Base-by-base conservation (phyloP, 2,888 invertebrate genomes). In the Hirtodrosophila histrioides region DNA sequence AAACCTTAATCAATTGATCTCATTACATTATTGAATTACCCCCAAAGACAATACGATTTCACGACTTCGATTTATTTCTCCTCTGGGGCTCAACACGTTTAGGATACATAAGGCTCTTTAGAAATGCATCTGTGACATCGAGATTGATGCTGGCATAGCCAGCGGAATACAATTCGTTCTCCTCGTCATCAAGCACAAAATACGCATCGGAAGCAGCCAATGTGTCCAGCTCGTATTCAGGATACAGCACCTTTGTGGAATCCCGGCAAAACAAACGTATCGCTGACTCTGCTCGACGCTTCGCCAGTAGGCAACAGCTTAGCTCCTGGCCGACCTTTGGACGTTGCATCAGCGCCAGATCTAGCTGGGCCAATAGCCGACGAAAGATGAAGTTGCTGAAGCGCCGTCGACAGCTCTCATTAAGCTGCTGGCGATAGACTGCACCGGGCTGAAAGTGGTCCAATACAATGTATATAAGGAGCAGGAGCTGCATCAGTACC, bases 321-420 rank as follows among this genome's bases (percentile, higher is more conserved):
- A 66, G 17, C 24, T 70, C 60, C 51, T 63, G 41, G 1, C 40
- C 53, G 17, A n/a, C 45, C 4, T 10, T n/a, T 3, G 44, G 17
- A 0, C 54, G 50, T 4, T 24, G 43, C 10, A 3, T 10, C 5
- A 65, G 24, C 0, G 71, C 78, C 9, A 8, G 10, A 27, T 77
- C 78, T 3, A 80, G 39, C 5, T 81, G 69, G 5, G 64, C 50
- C 48, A 80, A 39, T 4, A 84, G 44, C 0, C 79, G 82, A 0
- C 82, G 75, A 24, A 85, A 64, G 6, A 80, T 69, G 23, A 71
- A 84, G 40, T 55, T 69, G 9, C 57, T 48, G 11, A 51, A 80
- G 7, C 60, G 66, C 0, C 57, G 60, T 7, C 82, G 78, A 11
- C 17, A 53, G 17, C 29, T 36, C 56, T 60, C 69, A 27, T 60